These are phyloP conservation scores for Tiliacea citrago DNA, from an alignment of 2,888 invertebrate species.

Conservation along the genomic window DNA sequence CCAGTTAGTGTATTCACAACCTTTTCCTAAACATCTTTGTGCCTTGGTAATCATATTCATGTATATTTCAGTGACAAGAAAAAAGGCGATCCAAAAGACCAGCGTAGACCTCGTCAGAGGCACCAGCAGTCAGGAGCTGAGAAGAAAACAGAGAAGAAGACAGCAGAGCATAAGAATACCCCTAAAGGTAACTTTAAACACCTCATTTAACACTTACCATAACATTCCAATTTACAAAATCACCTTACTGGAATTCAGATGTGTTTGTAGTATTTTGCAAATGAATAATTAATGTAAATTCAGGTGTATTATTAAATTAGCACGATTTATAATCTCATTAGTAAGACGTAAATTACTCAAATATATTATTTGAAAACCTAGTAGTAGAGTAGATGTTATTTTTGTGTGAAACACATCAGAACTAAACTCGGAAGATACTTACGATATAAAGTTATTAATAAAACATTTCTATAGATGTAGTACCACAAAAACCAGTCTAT, in stretches of 20 bases:
- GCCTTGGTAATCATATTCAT: not conserved
- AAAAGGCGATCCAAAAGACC: slow-evolving; percentile 83
- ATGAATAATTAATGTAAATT: not conserved
- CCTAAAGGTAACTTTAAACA: slow-evolving; percentile 63
- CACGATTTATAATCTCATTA: not conserved
- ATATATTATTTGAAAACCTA: not conserved
- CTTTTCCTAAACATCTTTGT: not conserved
- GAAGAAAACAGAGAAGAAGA: slow-evolving; percentile 69
- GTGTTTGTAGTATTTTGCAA: not conserved
- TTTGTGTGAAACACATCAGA: not conserved
- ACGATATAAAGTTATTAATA: not conserved
- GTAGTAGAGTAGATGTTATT: not conserved
- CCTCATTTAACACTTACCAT: not conserved
- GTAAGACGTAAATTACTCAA: not conserved
- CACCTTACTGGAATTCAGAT: no score
- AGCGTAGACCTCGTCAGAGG: slow-evolving; percentile 78
- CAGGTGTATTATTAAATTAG: not conserved
- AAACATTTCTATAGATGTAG: slow-evolving; percentile 67
- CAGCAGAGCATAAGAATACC: slow-evolving; percentile 68
- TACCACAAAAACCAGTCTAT: slow-evolving; percentile 76
- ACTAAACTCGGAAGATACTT: not conserved
- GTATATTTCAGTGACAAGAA: slow-evolving; percentile 77
- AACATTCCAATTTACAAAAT: not conserved
- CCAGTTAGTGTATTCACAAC: slow-evolving; percentile 71
- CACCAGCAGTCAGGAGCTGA: slow-evolving; percentile 69